A percentile compares a stretch with the other conserved stretches of the same genome.
phyloP scores from a whole-genome alignment of 2,113 vertebrate genomes.

The Osmerus mordax region DNA sequence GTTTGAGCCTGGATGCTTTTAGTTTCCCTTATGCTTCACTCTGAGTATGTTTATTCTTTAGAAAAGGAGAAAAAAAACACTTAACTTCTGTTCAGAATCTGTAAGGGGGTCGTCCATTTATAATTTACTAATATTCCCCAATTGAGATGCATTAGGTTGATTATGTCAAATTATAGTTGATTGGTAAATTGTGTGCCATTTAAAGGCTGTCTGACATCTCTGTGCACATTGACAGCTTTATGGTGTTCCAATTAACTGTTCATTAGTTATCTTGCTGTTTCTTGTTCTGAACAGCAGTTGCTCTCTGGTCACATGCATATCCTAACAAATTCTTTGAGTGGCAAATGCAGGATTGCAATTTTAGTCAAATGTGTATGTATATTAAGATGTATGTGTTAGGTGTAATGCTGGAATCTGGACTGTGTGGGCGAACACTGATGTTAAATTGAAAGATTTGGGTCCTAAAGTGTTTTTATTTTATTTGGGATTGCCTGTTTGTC shows the following conservation, averaged over 20 bases:
- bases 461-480: conserved; percentile 28
- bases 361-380: conserved; percentile 43
- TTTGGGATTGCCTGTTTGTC: conserved; percentile 45
- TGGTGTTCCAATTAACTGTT: conserved; percentile 49
- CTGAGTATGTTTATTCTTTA: neutral
- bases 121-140: conserved; percentile 10
- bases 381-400: conserved; percentile 53
- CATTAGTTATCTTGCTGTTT: conserved; percentile 40
- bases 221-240: conserved; percentile 48
- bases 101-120: neutral
- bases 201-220: conserved; percentile 28
- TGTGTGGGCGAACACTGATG: conserved; percentile 16
- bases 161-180: conserved; percentile 17
- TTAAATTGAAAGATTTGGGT: conserved; percentile 17
- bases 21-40: too few relatives aligned
- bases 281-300: conserved; percentile 31
- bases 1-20: conserved; percentile 8
- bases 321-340: conserved; percentile 40
- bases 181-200: conserved; percentile 27
- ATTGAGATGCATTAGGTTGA: conserved; percentile 24
- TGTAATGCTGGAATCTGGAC: conserved; percentile 49
- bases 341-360: conserved; percentile 53
- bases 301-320: conserved; percentile 41
- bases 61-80: conserved; percentile 1
- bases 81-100: neutral